phyloP scores from a whole-genome alignment of 2,113 vertebrate species.

The Gnathonemus longibarbis region DNA sequence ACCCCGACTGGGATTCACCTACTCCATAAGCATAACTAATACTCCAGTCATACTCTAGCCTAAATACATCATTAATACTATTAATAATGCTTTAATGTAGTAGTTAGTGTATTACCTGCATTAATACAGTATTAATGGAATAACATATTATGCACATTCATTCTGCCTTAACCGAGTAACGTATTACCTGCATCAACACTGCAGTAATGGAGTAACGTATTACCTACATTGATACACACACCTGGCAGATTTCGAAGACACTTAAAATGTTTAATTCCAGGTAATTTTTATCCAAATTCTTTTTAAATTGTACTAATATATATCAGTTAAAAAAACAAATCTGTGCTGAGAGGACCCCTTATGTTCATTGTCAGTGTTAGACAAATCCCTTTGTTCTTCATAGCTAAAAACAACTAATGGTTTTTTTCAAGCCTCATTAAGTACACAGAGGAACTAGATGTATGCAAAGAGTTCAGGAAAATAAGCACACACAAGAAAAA shows the following conservation, averaged over 20 bases:
- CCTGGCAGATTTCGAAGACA: not conserved
- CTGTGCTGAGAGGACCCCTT: not conserved
- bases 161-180: not conserved
- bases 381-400: not conserved
- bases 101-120: not conserved
- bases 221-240: slow-evolving; percentile 1
- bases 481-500: not conserved
- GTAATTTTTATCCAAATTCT: not conserved
- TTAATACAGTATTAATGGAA: not conserved
- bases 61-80: not conserved
- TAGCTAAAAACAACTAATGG: slow-evolving; percentile 1
- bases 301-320: not conserved
- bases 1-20: not conserved
- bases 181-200: not conserved
- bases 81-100: not conserved
- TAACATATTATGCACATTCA: not conserved
- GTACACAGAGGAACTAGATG: not conserved
- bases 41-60: not conserved
- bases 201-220: not conserved
- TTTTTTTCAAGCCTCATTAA: slow-evolving; percentile 21
- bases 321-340: slow-evolving; percentile 2
- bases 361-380: not conserved
- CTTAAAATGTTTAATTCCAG: not conserved
- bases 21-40: not conserved
- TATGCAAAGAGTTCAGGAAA: not conserved